A percentile compares a stretch with the other conserved stretches of the same genome.
Conservation (phyloP, 2,113 vertebrate genomes). For the Lophotis ruficrista region DNA sequence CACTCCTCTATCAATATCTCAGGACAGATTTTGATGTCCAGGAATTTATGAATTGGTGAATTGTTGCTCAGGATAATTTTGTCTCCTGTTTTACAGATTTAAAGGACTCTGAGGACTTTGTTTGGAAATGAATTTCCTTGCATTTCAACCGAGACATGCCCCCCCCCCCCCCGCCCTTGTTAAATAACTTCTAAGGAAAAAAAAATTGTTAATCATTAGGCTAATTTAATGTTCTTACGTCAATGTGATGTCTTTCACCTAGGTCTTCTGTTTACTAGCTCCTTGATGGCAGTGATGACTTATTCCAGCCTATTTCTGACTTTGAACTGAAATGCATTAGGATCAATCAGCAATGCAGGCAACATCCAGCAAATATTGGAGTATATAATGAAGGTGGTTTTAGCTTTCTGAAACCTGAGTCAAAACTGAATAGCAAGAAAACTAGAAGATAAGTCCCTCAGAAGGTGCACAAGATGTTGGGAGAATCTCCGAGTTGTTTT, state of each 20-base stretch:
- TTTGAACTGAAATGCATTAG: not conserved
- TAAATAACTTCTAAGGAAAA: not conserved
- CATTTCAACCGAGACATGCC: not conserved
- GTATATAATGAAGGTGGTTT: not conserved
- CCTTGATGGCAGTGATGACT: not conserved
- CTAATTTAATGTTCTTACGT: not conserved
- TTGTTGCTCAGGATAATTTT: not conserved
- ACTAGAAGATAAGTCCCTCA: not conserved
- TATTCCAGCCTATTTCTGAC: not conserved
- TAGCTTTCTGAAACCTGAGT: not conserved
- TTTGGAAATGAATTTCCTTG: not conserved
- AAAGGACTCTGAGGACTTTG: not conserved
- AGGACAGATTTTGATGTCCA: not conserved
- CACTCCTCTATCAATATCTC: not conserved
- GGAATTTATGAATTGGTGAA: not conserved
- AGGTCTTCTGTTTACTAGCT: not conserved
- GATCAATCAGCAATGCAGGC: not conserved
- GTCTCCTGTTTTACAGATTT: not conserved
- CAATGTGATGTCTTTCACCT: not conserved
- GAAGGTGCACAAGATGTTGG: not conserved
- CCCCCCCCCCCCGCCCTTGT: not conserved
- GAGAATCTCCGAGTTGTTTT: not conserved
- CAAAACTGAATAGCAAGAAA: not conserved
- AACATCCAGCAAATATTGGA: not conserved
- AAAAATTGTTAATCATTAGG: not conserved